A percentile compares a stretch with the other conserved stretches of the same genome.
phyloP scores from a whole-genome alignment of 2,888 invertebrate species.

The Acrocera orbiculus region DNA sequence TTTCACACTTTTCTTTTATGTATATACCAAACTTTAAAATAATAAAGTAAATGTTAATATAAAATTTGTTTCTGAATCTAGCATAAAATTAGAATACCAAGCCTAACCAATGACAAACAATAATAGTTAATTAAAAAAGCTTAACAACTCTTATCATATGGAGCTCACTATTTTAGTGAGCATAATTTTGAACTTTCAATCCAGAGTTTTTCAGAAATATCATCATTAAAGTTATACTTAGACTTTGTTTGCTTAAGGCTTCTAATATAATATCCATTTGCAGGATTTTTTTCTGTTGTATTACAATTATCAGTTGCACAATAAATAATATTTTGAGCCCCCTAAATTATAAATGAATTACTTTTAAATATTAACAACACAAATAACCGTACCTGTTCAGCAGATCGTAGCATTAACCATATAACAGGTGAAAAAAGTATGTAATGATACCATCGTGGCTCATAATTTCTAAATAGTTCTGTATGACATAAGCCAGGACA shows the following conservation, averaged over 20 bases:
- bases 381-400: conserved; percentile 40
- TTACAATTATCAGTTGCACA: conserved; percentile 46
- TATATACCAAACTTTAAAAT: no score
- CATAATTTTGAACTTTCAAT: conserved; percentile 41
- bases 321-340: conserved; percentile 59
- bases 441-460: conserved; percentile 51
- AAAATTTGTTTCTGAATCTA: no score
- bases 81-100: no score
- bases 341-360: conserved; percentile 35
- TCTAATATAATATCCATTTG: conserved; percentile 56
- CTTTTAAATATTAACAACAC: conserved; percentile 10
- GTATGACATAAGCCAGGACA: conserved; percentile 47
- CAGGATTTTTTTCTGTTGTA: conserved; percentile 23
- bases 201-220: conserved; percentile 51
- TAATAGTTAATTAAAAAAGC: no score
- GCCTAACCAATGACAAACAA: no score
- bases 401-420: conserved; percentile 50
- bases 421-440: conserved; percentile 51
- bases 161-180: background rate
- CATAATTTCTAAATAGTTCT: conserved; percentile 45
- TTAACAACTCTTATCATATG: no score
- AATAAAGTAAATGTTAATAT: no score
- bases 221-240: conserved; percentile 41
- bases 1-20: no score
- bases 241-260: conserved; percentile 50